Evolutionary conservation across 1,140 invertebrate genomes (phyloP), one percentile per base, ranked within the genome.

Genomic region (Drosophila erecta): DNA sequence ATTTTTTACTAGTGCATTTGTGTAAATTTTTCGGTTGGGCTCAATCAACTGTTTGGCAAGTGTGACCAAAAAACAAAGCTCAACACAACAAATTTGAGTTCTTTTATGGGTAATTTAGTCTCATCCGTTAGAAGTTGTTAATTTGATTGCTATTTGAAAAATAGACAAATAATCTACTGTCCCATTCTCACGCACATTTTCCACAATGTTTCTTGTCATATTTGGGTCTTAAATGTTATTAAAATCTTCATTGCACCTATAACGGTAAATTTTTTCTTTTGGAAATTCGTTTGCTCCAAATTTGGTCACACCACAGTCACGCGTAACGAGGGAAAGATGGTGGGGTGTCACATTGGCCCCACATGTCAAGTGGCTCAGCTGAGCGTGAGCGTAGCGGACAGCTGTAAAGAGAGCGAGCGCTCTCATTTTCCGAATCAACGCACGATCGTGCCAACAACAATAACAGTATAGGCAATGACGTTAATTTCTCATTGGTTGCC

Each of bases 401-500:
- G 49, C 50, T 70, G 62, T 38, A 40, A 65, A 50, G 30, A 54
- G 66, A 69, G 49, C 27, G 40, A 69, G 49, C 27, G 47, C 49
- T 70, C 66, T 55, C 62, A 54, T 66, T 60, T 37, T 44, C 40
- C 33, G 56, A 58, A 41, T 46, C 56, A 67, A 60, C 38, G 4
- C 33, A 7, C 24, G 59, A 70, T 69, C 65, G 61, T 65, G 61
- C 11, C 70, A 54, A 57, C 57, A 59, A 71, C 41, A 65, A 75
- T 47, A 75, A 35, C 43, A 62, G 56, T 35, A 72, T 62, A 58
- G 73, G 74, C 66, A 76, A 83, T 84, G 60, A 75, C 58, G 80
- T 84, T 83, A 79, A 79, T 69, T 81, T 83, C 49, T 64, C 65
- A 74, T 81, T 70, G 79, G 79, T 47, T 40, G 46, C n/a, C 62